phyloP scores from a whole-genome alignment of 1,140 invertebrate species.

The Listronotus bonariensis region DNA sequence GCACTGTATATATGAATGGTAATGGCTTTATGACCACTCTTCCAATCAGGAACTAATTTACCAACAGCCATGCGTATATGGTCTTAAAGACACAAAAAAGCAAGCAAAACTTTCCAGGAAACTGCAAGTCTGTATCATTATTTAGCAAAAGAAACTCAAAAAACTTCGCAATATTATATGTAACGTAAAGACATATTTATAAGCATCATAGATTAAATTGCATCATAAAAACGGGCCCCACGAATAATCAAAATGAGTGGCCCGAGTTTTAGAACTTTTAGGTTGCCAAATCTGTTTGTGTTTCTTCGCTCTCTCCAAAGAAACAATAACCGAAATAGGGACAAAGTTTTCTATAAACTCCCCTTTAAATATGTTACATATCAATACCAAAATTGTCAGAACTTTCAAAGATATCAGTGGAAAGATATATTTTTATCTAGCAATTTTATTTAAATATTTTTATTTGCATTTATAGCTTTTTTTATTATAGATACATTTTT shows the following conservation, averaged over 20 bases:
- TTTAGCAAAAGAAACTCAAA: neutral
- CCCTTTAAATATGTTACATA: constrained; percentile 18
- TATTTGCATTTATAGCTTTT: too few species aligned
- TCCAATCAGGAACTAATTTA: too few species aligned
- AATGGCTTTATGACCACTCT: too few species aligned
- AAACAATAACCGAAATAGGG: constrained; percentile 30
- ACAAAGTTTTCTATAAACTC: constrained; percentile 32
- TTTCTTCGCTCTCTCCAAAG: constrained; percentile 5
- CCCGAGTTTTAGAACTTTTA: constrained; percentile 25
- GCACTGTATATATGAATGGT: too few species aligned
- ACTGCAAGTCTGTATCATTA: too few species aligned
- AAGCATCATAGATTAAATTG: constrained; percentile 28
- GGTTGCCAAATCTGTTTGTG: constrained; percentile 26
- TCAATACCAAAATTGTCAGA: constrained; percentile 17
- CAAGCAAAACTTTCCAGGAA: too few species aligned
- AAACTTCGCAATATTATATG: constrained; percentile 14
- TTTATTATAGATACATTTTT: too few species aligned
- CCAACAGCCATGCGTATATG: too few species aligned
- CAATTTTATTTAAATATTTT: too few species aligned
- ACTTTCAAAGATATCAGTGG: too few species aligned
- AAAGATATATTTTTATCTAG: too few species aligned
- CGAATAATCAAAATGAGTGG: constrained; percentile 23
- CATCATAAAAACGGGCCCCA: constrained; percentile 15
- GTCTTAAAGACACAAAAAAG: too few species aligned
- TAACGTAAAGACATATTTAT: constrained; percentile 13